Conservation (phyloP, 37 sponge, comb jelly and placozoan species). For the Mnemiopsis leidyi region DNA sequence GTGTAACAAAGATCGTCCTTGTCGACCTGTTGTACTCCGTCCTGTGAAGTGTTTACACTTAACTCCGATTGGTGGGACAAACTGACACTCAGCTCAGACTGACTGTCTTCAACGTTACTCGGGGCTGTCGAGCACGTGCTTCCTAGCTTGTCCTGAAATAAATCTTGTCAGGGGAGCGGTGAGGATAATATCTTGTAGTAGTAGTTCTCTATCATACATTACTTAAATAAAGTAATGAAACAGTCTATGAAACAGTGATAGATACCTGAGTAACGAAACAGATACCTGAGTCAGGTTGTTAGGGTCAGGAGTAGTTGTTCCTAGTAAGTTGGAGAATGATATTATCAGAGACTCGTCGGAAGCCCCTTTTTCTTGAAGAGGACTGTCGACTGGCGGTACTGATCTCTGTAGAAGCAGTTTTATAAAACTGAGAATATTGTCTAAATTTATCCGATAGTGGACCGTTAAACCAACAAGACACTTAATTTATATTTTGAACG, state of each 20-base stretch:
- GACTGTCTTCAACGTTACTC: constrained; percentile 3
- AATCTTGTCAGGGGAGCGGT: too few relatives aligned
- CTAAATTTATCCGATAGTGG: too few relatives aligned
- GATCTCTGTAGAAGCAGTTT: not conserved
- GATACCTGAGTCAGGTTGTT: not conserved
- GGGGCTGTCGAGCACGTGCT: constrained; percentile 12
- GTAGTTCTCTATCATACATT: too few relatives aligned
- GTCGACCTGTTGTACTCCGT: not conserved
- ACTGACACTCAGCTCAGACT: constrained; percentile 11
- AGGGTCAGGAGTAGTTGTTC: not conserved
- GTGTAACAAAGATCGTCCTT: constrained; percentile 32
- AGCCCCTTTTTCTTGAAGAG: not conserved
- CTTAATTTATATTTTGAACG: too few relatives aligned
- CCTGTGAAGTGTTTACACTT: too few relatives aligned
- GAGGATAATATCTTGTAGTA: too few relatives aligned
- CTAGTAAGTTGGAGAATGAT: constrained; percentile 6
- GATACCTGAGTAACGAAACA: too few relatives aligned
- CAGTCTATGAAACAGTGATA: too few relatives aligned
- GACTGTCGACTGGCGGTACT: not conserved
- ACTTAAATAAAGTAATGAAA: too few relatives aligned
- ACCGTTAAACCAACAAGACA: too few relatives aligned
- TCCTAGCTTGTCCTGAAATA: constrained; percentile 6
- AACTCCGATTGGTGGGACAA: constrained; percentile 27
- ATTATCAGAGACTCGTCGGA: not conserved
- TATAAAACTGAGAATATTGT: too few relatives aligned